phyloP scores from a whole-genome alignment of 2,888 invertebrate species.

The Psylliodes chrysocephalus region DNA sequence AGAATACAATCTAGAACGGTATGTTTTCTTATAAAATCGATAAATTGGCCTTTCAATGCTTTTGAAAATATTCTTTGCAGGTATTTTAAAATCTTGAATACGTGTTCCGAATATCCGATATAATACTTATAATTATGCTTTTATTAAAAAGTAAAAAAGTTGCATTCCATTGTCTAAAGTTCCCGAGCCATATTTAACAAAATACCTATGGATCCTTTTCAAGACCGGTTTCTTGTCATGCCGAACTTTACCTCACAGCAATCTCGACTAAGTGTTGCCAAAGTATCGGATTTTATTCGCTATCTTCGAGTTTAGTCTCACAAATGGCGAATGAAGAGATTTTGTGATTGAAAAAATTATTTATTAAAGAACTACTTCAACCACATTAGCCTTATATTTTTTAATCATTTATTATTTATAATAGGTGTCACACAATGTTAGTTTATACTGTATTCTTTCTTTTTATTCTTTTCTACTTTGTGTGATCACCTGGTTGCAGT shows the following conservation, averaged over 20 bases:
- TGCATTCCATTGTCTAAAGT: slow-evolving; percentile 13
- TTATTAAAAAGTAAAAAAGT: slow-evolving; percentile 9
- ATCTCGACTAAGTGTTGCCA: slow-evolving; percentile 9
- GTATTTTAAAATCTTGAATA: not conserved
- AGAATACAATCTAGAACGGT: too few species aligned
- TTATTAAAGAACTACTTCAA: too few species aligned
- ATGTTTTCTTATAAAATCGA: too few species aligned
- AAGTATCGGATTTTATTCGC: not conserved
- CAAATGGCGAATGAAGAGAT: not conserved
- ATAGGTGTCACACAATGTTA: too few species aligned
- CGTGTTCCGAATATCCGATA: not conserved
- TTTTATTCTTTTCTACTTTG: too few species aligned
- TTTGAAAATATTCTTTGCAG: not conserved
- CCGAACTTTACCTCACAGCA: slow-evolving; percentile 1
- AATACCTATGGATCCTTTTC: slow-evolving; percentile 9
- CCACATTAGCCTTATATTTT: too few species aligned
- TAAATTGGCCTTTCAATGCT: too few species aligned
- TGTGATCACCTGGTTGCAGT: too few species aligned
- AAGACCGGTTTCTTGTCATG: slow-evolving; percentile 15
- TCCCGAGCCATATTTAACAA: slow-evolving; percentile 16
- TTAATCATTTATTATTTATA: too few species aligned
- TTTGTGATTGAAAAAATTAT: too few species aligned
- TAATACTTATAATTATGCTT: slow-evolving; percentile 13
- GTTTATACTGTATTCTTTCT: too few species aligned
- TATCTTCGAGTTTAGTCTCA: not conserved